These are phyloP conservation scores for Andrena praecox DNA, from an alignment of 2,888 invertebrate species.

Conservation along the genomic window DNA sequence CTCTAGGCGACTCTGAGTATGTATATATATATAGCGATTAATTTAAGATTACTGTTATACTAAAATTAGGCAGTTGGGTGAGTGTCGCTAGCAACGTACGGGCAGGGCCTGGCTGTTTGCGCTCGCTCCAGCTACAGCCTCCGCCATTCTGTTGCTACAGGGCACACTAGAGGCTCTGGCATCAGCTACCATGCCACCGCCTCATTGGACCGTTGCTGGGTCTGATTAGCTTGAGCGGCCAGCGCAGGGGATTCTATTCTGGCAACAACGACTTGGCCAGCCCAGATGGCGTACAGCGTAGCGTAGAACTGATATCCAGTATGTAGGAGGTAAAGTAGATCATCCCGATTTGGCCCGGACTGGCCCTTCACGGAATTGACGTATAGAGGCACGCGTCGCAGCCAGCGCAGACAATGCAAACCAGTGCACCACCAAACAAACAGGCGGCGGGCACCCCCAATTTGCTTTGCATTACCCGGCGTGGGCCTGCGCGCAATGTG, in stretches of 20 bases:
- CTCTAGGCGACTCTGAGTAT: conserved; percentile 34
- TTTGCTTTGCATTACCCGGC: conserved; percentile 85
- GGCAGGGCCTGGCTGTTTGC: conserved; percentile 84
- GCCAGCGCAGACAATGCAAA: conserved; percentile 85
- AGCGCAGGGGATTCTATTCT: conserved; percentile 82
- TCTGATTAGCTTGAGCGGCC: conserved; percentile 81
- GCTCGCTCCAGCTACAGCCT: conserved; percentile 83
- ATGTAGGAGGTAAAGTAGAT: conserved; percentile 77
- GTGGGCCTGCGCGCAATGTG: conserved; percentile 85
- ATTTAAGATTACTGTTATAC: conserved; percentile 76
- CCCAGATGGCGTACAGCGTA: conserved; percentile 80
- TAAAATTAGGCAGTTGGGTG: conserved; percentile 82
- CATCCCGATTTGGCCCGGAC: conserved; percentile 78
- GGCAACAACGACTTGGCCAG: conserved; percentile 82
- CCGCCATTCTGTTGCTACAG: conserved; percentile 83
- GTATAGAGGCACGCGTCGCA: conserved; percentile 85
- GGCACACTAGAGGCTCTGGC: conserved; percentile 79
- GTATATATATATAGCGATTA: conserved; percentile 66
- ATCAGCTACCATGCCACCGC: conserved; percentile 81
- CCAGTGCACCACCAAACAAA: conserved; percentile 83
- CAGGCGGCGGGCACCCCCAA: conserved; percentile 83
- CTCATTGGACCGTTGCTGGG: conserved; percentile 81
- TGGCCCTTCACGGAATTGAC: conserved; percentile 81
- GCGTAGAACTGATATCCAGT: conserved; percentile 81
- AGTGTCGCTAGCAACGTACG: conserved; percentile 84